Conservation (phyloP, 1,140 invertebrate genomes). For the Drosophila arawakana region DNA sequence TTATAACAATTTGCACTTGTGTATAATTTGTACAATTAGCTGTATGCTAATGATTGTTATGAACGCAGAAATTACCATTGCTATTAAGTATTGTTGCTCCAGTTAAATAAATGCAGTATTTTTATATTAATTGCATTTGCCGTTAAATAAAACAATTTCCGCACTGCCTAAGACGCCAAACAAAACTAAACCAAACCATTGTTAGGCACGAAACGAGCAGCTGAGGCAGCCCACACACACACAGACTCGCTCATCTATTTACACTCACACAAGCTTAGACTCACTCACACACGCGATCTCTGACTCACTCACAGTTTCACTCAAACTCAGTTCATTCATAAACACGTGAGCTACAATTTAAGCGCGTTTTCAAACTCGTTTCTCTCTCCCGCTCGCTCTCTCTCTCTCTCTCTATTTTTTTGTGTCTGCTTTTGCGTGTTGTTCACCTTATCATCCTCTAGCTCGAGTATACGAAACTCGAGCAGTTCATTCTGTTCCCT, state of each 20-base stretch:
- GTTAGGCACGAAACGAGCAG: slow-evolving; percentile 48
- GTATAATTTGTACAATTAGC: slow-evolving; percentile 4
- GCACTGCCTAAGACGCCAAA: slow-evolving; percentile 59
- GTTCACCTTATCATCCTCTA: slow-evolving; percentile 85
- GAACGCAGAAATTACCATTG: slow-evolving; percentile 23
- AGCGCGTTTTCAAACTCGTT: slow-evolving; percentile 44
- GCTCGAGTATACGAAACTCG: slow-evolving; percentile 86
- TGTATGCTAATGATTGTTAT: slow-evolving; percentile 28
- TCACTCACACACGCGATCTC: neutral
- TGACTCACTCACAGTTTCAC: slow-evolving; percentile 12
- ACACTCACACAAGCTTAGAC: slow-evolving; percentile 7
- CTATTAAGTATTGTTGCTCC: slow-evolving; percentile 46
- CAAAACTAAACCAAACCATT: slow-evolving; percentile 61
- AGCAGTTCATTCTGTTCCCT: slow-evolving; percentile 86
- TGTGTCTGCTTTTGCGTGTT: neutral
- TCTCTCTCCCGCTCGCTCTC: neutral
- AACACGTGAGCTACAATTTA: slow-evolving; percentile 61
- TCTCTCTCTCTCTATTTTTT: slow-evolving; percentile 8
- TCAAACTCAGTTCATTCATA: slow-evolving; percentile 73
- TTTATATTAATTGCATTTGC: slow-evolving; percentile 47
- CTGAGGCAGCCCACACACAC: slow-evolving; percentile 31
- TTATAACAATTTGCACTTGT: slow-evolving; percentile 29
- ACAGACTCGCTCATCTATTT: slow-evolving; percentile 12
- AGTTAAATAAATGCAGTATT: slow-evolving; percentile 51
- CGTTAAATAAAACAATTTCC: slow-evolving; percentile 76